Conservation (phyloP, 2,888 invertebrate genomes). For the Orthosia gothica region DNA sequence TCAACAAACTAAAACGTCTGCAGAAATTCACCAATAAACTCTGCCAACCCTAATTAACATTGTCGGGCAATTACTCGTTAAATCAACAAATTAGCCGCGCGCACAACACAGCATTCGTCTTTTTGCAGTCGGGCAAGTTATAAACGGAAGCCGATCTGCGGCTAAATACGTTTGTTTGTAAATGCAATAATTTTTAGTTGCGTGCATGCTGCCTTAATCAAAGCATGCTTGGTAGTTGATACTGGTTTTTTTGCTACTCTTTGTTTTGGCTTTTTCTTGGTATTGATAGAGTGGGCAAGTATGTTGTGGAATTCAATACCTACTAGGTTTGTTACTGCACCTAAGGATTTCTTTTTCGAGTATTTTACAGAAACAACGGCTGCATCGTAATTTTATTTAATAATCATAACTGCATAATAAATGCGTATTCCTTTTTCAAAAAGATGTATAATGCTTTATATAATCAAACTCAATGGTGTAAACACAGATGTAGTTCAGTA, state of each 20-base stretch:
- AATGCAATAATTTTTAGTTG: constrained; percentile 68
- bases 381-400: too few relatives aligned
- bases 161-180: constrained; percentile 66
- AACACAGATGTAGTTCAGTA: too few relatives aligned
- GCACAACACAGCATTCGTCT: constrained; percentile 79
- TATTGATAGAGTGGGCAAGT: constrained; percentile 13
- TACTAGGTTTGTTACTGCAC: neutral
- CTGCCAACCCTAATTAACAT: constrained; percentile 83
- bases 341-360: neutral
- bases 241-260: constrained; percentile 11
- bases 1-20: neutral
- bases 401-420: too few relatives aligned
- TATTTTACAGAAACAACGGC: too few relatives aligned
- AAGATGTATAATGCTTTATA: too few relatives aligned
- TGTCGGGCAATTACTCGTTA: constrained; percentile 86
- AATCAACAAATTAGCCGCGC: constrained; percentile 85
- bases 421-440: too few relatives aligned
- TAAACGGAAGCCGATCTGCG: constrained; percentile 65
- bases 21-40: neutral
- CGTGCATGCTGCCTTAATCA: constrained; percentile 55
- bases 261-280: constrained; percentile 20
- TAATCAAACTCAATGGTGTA: too few relatives aligned
- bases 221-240: constrained; percentile 20
- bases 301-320: constrained; percentile 5
- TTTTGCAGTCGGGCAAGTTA: constrained; percentile 74